Percentiles rank a stretch among this genome's conserved stretches.
Evolutionary conservation across 2,797 vertebrate genomes (phyloP).

Genomic region (Erpetoichthys calabaricus): DNA sequence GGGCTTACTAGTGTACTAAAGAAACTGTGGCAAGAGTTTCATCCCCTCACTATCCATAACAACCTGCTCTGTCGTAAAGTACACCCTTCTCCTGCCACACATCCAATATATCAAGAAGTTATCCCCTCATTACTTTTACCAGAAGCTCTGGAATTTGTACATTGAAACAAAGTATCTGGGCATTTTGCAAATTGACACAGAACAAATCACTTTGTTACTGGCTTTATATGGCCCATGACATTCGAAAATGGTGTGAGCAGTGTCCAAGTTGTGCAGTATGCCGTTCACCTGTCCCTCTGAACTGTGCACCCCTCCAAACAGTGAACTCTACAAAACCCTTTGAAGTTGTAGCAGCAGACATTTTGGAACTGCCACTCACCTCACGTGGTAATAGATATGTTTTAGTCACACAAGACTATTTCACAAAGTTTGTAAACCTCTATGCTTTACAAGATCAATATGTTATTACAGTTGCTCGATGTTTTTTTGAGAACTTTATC

Average conservation of each 20-base stretch:
- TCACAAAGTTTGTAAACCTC: slow-evolving; percentile 18
- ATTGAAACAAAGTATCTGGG: slow-evolving; percentile 11
- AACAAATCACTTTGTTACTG: slow-evolving; percentile 16
- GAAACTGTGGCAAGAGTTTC: slow-evolving; percentile 11
- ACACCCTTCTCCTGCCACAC: slow-evolving; percentile 4
- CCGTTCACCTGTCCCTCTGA: slow-evolving; percentile 11
- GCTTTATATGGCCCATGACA: slow-evolving; percentile 18
- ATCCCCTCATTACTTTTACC: slow-evolving; percentile 4
- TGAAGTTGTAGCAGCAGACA: slow-evolving; percentile 16
- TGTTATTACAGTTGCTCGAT: too few species aligned
- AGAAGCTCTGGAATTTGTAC: slow-evolving; percentile 5
- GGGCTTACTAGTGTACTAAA: too few species aligned
- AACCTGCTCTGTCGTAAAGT: slow-evolving; percentile 9
- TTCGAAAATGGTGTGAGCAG: slow-evolving; percentile 15
- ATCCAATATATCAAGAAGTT: slow-evolving; percentile 10
- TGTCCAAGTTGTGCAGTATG: too few species aligned
- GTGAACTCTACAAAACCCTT: slow-evolving; percentile 16
- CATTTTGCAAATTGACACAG: slow-evolving; percentile 10
- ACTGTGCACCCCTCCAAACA: slow-evolving; percentile 9
- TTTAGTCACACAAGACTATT: slow-evolving; percentile 17
- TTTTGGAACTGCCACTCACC: slow-evolving; percentile 13
- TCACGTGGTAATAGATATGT: slow-evolving; percentile 14
- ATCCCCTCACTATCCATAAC: slow-evolving; percentile 16
- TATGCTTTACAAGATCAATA: slow-evolving; percentile 8
- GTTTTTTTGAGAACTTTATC: too few species aligned